Conservation (phyloP, 2,113 vertebrate species). For the Notarius quadriscutis region DNA sequence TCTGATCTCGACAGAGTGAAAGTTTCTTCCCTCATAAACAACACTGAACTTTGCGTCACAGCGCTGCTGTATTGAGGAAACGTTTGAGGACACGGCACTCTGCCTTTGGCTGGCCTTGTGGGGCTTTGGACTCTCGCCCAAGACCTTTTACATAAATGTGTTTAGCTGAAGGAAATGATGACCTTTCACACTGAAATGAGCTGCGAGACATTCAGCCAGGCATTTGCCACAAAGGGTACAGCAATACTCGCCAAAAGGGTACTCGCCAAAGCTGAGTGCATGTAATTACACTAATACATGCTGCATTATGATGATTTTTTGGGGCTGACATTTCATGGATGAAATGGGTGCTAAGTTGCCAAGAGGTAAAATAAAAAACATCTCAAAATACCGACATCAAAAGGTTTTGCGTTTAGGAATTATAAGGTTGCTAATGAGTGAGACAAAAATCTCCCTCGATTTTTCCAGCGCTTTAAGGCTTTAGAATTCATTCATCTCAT, state of each 20-base stretch:
- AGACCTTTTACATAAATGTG: slow-evolving; percentile 54
- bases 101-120: slow-evolving; percentile 38
- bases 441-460: background rate
- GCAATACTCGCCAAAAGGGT: slow-evolving; percentile 14
- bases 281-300: slow-evolving; percentile 40
- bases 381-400: background rate
- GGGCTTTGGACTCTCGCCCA: slow-evolving; percentile 35
- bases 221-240: slow-evolving; percentile 40
- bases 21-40: slow-evolving; percentile 28
- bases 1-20: background rate
- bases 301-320: slow-evolving; percentile 28
- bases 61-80: slow-evolving; percentile 31
- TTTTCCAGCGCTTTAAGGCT: background rate
- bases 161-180: slow-evolving; percentile 46
- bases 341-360: slow-evolving; percentile 30
- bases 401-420: background rate
- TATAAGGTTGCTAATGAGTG: background rate
- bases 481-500: background rate
- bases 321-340: slow-evolving; percentile 45
- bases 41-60: background rate
- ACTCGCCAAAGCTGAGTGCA: background rate
- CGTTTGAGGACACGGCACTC: slow-evolving; percentile 41
- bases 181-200: slow-evolving; percentile 51
- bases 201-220: slow-evolving; percentile 40
- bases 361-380: slow-evolving; percentile 11